Base-by-base conservation (phyloP, 2,888 invertebrate species). In the Rhopalosiphum nymphaeae region DNA sequence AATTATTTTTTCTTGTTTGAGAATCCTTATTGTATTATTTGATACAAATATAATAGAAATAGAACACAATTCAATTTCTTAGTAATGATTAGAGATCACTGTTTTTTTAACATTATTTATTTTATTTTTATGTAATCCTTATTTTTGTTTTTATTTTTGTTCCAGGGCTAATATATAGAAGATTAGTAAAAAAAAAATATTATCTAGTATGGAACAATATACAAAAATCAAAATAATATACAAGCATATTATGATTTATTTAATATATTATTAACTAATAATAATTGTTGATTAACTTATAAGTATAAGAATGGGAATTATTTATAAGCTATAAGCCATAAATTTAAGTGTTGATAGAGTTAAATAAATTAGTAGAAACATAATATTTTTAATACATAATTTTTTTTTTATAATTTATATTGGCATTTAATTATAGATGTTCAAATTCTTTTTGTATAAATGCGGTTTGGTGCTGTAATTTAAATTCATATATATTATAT, bases 191-290 rank as follows among this genome's bases (percentile, higher is more conserved):
- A 56, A 89, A 53, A 3, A 56, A 56, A 56, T 1, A 25, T 56
- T 89, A 89, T 42, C 13, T 26, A 89, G 26, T 57, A 57, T 42
- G 42, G 26, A 13, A 89, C 2, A 0, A 42, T 56, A 36, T 26
- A 11, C 57, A 89, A 89, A 42, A 89, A 89, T 89, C 89, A 57
- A 89, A 56, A 89, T 89, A 57, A 78, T 67, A n/a, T n/a, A n/a
- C 1, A 67, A 67, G 13, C 67, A n/a, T 67, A n/a, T 67, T 67
- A n/a, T n/a, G 16, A 16, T n/a, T n/a, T n/a, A n/a, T 67, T 78
- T 78, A 78, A 67, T 78, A 78, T 42, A 78, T 36, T 78, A 78
- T 36, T 78, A 36, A 78, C 21, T 36, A 78, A 9, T 13, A 36
- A 67, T 42, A 78, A 78, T 36, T 78, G 78, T 21, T 78, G 2